Conservation (phyloP, 2,797 vertebrate species). For the Dromococcyx pavoninus region DNA sequence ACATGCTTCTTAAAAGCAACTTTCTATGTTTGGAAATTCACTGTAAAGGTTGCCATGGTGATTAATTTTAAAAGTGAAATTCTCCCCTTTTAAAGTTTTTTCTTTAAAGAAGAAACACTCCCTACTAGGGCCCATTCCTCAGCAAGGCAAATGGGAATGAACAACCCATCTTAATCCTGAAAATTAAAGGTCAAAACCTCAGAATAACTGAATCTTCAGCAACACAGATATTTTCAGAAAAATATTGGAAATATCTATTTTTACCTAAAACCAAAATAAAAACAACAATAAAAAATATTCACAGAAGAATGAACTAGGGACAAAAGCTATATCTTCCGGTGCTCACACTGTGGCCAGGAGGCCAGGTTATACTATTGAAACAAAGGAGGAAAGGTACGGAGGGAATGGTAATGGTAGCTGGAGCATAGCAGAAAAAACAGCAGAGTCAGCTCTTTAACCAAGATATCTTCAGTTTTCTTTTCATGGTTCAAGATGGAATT, state of each 20-base stretch:
- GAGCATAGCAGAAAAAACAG: background rate
- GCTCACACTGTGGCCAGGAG: background rate
- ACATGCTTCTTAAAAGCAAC: conserved; percentile 57
- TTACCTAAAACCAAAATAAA: background rate
- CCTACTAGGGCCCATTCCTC: background rate
- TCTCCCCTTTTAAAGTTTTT: conserved; percentile 57
- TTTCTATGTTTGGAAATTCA: conserved; percentile 67
- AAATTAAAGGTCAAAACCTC: background rate
- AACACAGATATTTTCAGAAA: background rate
- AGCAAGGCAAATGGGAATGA: background rate
- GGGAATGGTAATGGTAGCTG: background rate
- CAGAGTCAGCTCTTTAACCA: background rate
- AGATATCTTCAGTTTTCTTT: background rate
- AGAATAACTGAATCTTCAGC: background rate
- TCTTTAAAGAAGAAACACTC: conserved; percentile 60
- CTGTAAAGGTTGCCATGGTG: conserved; percentile 65
- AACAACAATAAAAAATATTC: background rate
- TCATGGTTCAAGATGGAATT: background rate
- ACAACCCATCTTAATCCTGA: background rate
- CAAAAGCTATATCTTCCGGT: background rate
- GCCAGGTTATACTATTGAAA: background rate
- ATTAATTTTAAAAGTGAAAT: conserved; percentile 68
- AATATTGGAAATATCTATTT: background rate
- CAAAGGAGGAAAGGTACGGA: background rate
- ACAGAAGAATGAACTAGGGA: background rate